Percentiles rank a stretch among this genome's conserved stretches.
phyloP scores from a whole-genome alignment of 2,888 invertebrate species.

The Criorhina ranunculi region DNA sequence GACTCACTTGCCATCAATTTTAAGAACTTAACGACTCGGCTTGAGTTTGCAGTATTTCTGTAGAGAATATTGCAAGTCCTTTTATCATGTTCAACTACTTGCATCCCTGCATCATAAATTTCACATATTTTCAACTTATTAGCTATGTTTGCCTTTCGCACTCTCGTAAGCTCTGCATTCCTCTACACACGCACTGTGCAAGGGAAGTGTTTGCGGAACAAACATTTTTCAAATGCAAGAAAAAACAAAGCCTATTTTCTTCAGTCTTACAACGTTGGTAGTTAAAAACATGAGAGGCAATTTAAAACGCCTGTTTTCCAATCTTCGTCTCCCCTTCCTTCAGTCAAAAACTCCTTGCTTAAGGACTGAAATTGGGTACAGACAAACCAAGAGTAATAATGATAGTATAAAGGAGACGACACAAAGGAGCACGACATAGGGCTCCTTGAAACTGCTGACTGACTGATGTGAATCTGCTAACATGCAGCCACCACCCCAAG shows the following conservation, averaged over 20 bases:
- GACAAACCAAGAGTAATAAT: slow-evolving; percentile 57
- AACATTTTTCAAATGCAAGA: slow-evolving; percentile 55
- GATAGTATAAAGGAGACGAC: slow-evolving; percentile 43
- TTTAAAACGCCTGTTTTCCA: slow-evolving; percentile 51
- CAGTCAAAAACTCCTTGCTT: slow-evolving; percentile 9
- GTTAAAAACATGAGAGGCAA: slow-evolving; percentile 51
- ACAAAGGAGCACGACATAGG: slow-evolving; percentile 44
- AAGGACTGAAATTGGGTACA: slow-evolving; percentile 36
- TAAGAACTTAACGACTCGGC: no score
- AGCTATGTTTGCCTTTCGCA: slow-evolving; percentile 56
- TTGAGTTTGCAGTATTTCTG: no score
- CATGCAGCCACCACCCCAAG: slow-evolving; percentile 16
- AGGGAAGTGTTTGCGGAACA: slow-evolving; percentile 49
- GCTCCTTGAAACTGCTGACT: slow-evolving; percentile 66
- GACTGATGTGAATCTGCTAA: slow-evolving; percentile 61
- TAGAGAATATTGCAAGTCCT: no score
- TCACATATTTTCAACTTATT: slow-evolving; percentile 18
- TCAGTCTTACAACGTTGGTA: slow-evolving; percentile 10
- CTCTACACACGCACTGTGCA: slow-evolving; percentile 28
- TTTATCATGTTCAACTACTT: no score
- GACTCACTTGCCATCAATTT: no score
- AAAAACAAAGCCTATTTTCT: slow-evolving; percentile 26
- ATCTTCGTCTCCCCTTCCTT: neutral
- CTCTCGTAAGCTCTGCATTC: slow-evolving; percentile 28
- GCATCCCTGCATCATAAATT: no score